Evolutionary conservation across 2,113 vertebrate species (phyloP), one percentile per base, ranked within the genome.

Genomic region (Crotalus helleri): DNA sequence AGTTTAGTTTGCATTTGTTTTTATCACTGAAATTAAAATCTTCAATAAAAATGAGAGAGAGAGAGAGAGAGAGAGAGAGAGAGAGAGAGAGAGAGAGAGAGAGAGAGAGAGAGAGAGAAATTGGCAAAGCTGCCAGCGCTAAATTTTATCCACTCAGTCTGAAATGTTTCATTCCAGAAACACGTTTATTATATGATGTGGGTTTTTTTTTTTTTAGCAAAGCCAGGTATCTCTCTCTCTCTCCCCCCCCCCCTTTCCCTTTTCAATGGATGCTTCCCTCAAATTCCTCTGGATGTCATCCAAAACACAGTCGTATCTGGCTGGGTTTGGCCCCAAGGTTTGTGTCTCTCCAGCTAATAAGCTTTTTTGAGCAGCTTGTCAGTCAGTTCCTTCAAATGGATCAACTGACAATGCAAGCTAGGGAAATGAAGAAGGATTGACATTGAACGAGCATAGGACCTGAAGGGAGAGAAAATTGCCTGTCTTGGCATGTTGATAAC

Each of bases 281-380:
- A 64, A 39, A 54, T 90, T 44, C 46, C 23, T 54, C 61, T 1
- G 13, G 24, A 87, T 90, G 61, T 49, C n/a, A 26, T 54, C 46
- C 1, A 2, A 93, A 93, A 87, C 5, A 13, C 12, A 61, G 33
- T n/a, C 2, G 3, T 55, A 54, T 61, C 51, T 39, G 29, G 12
- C 2, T 90, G 74, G 88, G 21, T 8, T n/a, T 39, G 54, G 55
- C 55, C 85, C 74, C 55, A 53, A 86, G 53, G n/a, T 49, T 46
- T 44, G 90, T 23, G 24, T 64, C 39, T 57, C 51, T 49, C 24
- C 59, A 91, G 61, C 85, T 93, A 93, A 93, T 93, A 86, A 87
- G 81, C 85, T 93, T 91, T 69, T 74, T 91, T 93, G 85, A 93
- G 53, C 44, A 88, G 33, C 85, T 85, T 93, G 90, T 88, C 90